Conservation (phyloP, 2,888 invertebrate genomes). For the Apodemia duryi region DNA sequence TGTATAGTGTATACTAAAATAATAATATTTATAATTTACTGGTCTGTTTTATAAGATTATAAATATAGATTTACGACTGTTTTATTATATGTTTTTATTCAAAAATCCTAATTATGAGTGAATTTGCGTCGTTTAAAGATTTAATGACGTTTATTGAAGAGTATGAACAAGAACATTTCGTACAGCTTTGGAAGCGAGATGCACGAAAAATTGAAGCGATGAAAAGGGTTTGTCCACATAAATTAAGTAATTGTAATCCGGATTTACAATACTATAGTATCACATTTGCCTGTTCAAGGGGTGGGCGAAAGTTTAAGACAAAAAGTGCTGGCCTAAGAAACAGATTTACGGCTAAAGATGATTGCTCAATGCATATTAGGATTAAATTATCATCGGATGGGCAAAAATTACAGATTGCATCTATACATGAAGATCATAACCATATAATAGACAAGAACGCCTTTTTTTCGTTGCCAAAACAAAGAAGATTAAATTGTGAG, state of each 20-base stretch:
- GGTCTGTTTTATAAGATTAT: too few species aligned
- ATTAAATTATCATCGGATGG: neutral
- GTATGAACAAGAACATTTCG: neutral
- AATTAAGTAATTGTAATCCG: neutral
- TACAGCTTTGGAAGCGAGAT: neutral
- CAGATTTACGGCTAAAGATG: neutral
- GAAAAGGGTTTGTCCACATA: neutral
- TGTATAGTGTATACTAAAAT: too few species aligned
- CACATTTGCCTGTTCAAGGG: neutral
- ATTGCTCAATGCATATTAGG: neutral
- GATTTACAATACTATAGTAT: neutral
- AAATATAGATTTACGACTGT: too few species aligned
- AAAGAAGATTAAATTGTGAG: neutral
- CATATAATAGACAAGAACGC: neutral
- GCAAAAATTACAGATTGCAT: neutral
- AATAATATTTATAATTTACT: too few species aligned
- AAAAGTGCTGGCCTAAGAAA: neutral
- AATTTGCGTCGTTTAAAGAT: too few species aligned
- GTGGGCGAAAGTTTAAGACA: neutral
- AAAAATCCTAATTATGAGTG: too few species aligned
- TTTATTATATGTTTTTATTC: neutral
- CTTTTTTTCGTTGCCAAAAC: neutral
- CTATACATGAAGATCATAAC: neutral
- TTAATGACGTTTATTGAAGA: too few species aligned
- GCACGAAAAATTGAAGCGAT: neutral